Evolutionary conservation across 2,113 vertebrate genomes (phyloP), one percentile per base, ranked within the genome.

Genomic region (Propithecus coquereli): DNA sequence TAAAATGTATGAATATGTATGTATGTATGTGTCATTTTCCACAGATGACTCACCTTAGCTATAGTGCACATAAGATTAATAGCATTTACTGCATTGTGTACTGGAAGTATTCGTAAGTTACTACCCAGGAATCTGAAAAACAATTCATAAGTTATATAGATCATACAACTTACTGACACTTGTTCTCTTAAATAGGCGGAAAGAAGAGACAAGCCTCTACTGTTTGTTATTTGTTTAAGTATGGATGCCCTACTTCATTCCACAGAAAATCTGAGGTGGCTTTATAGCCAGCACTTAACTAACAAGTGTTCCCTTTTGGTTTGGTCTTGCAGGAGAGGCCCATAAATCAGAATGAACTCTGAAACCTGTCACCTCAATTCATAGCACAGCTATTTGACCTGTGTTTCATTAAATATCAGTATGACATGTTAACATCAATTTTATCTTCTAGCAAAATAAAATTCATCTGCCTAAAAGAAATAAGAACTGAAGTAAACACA

Each of bases 41-140:
- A 73, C 52, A 43, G 7, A 12, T 80, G 25, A 77, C 98, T 98
- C 98, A 99, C 99, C 99, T 99, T 99, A 70, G 99, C 99, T 94
- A 99, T 98, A 23, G 98, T 99, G 86, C 99, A 97, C 99, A 99
- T 99, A 94, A 99, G 99, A 97, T 99, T 99, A 83, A 99, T 96
- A 20, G 98, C 97, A 91, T 99, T 99, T 68, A 94, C 95, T 95
- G 97, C 96, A 97, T 99, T 99, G 96, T 99, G 99, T 85, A 99
- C 99, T 82, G 99, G 99, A 83, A 99, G 97, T 93, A 99, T 97
- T 97, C 98, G 98, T 96, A 99, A 99, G 82, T 99, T 99, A 95
- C 98, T 99, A 95, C 99, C 99, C 94, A 99, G 98, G 97, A 99
- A 99, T 96, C 99, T 99, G 96, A 85, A 98, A 93, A 43, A 98